Base-by-base conservation (phyloP, 2,797 vertebrate genomes). In the Acridotheres tristis region DNA sequence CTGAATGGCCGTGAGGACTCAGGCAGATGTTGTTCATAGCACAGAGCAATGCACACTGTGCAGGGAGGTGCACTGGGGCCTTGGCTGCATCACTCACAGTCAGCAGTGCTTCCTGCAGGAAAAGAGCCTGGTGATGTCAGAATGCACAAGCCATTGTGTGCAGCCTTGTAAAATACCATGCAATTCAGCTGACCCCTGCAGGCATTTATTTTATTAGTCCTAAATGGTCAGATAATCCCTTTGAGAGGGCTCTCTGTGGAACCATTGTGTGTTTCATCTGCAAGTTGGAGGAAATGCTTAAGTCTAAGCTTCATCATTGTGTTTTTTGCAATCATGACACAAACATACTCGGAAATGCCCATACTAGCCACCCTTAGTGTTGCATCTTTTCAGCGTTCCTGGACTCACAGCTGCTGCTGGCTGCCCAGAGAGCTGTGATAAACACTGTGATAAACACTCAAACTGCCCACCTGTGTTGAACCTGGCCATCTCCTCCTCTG, bases 21-120 rank as follows among this genome's bases (percentile, higher is more conserved):
- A 89, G 67, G 92, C 96, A 97, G 94, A 95, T 96, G 97, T 93
- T 93, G 81, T 71, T 78, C n/a, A 4, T 14, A 73, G 81, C 63
- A 11, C 4, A 91, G 72, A 62, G 91, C 53, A 47, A 11, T 32
- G 76, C 40, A 82, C 23, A 3, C 67, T 48, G 86, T 96, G 48
- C 78, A 87, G 90, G 88, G 76, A 94, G 84, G 47, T 47, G 68
- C 19, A 4, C 34, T 38, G 29, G 78, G 55, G 62, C 74, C 61
- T 47, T 67, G 62, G 73, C 81, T 93, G 80, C 87, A 74, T 83
- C 75, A n/a, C 80, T 90, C 71, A 21, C 80, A 76, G 92, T 51
- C 94, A 94, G 43, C 71, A 4, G 45, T 69, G 79, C 79, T 95
- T 94, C 88, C 94, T 96, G 80, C 8, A 94, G 95, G 67, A 90